Evolutionary conservation across 1,140 invertebrate species (phyloP).

Genomic region (Dinoponera quadriceps): DNA sequence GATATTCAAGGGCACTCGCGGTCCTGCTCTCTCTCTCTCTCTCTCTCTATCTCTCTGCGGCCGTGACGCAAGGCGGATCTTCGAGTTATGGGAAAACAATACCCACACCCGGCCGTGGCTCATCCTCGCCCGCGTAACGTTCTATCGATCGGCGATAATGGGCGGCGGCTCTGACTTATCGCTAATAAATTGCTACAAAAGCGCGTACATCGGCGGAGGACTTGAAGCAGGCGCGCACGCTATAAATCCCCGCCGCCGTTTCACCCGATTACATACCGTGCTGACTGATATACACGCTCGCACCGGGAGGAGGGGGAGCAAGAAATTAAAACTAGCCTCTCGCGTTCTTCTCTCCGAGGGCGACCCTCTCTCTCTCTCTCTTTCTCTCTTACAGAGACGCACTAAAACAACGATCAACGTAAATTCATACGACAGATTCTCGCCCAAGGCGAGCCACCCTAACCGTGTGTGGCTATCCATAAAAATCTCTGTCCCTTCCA

Average conservation of each 20-base stretch:
- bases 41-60: neutral
- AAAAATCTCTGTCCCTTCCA: constrained; percentile 60
- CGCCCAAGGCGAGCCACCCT: constrained; percentile 57
- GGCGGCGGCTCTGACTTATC: neutral
- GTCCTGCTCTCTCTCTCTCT: neutral
- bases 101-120: neutral
- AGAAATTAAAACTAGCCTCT: constrained; percentile 57
- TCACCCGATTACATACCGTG: constrained; percentile 49
- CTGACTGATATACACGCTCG: constrained; percentile 52
- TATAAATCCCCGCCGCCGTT: constrained; percentile 40
- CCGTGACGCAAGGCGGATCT: neutral
- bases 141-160: constrained; percentile 51
- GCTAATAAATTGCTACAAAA: constrained; percentile 63
- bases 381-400: neutral
- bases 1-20: neutral
- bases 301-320: neutral
- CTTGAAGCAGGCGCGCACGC: neutral
- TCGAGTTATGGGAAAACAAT: neutral
- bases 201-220: constrained; percentile 21
- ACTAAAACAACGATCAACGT: constrained; percentile 65
- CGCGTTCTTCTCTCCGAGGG: neutral
- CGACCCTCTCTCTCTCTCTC: neutral
- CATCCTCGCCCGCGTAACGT: constrained; percentile 6
- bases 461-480: constrained; percentile 57
- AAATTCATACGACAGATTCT: constrained; percentile 66